Evolutionary conservation across 2,113 vertebrate genomes (phyloP).

Genomic region (Sebastes fasciatus): DNA sequence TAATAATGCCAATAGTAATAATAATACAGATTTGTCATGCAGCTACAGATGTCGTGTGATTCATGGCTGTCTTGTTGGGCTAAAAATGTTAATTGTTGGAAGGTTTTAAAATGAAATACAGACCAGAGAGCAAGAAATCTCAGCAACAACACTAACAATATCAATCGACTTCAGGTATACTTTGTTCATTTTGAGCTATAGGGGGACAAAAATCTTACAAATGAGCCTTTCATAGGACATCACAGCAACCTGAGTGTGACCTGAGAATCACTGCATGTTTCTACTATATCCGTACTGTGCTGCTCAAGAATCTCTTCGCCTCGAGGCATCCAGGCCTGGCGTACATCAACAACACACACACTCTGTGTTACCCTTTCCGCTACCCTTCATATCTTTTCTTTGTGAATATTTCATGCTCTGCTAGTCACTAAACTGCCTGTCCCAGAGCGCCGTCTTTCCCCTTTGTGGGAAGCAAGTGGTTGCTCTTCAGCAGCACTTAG

Average conservation of each 20-base stretch:
- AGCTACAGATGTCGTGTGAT: neutral
- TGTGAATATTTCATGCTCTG: constrained; percentile 69
- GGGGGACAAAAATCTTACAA: neutral
- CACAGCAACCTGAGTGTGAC: neutral
- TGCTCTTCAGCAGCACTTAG: constrained; percentile 68
- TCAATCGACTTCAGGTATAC: neutral
- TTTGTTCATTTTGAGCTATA: neutral
- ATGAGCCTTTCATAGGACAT: neutral
- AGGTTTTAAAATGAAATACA: neutral
- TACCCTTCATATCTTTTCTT: constrained; percentile 45
- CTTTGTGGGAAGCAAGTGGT: constrained; percentile 55
- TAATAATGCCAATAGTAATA: neutral
- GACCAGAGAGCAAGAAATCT: neutral
- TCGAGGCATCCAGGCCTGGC: neutral
- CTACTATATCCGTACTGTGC: neutral
- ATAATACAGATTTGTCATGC: neutral
- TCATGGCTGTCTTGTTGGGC: neutral
- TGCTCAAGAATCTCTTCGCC: neutral
- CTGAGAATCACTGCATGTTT: neutral
- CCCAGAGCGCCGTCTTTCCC: constrained; percentile 41
- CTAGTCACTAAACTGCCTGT: constrained; percentile 58
- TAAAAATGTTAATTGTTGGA: neutral
- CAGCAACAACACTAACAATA: neutral
- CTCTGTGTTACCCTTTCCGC: neutral
- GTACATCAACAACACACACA: constrained; percentile 6